Base-by-base conservation (phyloP, 2,888 invertebrate species). In the Parnassius smintheus region DNA sequence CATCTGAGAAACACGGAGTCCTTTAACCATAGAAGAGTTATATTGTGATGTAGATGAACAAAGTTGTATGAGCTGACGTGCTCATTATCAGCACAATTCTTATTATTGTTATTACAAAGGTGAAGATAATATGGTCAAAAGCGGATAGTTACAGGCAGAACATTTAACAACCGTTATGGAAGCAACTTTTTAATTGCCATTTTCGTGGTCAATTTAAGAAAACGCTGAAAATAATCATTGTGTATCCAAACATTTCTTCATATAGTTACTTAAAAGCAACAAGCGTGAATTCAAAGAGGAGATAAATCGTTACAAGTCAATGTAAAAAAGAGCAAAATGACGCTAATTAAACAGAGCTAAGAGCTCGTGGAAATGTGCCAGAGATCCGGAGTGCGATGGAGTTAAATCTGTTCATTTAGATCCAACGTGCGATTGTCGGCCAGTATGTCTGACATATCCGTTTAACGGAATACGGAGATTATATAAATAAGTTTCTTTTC, bases 331-430 rank as follows among this genome's bases (percentile, higher is more conserved):
- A 64, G 70, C 71, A 79, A 77, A 77, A 72, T 69, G 70, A 72
- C 65, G 60, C 69, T 82, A 82, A 80, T 79, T 81, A 82, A 78
- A 74, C 73, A 54, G 61, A 12, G 56, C 58, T 18, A 18, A 44
- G 53, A 51, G 56, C 46, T 61, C 48, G 68, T 79, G 79, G 81
- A 81, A 75, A 76, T 76, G 75, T 77, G 85, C 81, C 85, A 81
- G 70, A 84, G 80, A 84, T 82, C 73, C 74, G 72, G 51, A 53
- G 50, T 11, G 65, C 62, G 67, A 64, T 59, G 61, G 48, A 61
- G 70, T 72, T 72, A 74, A 72, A 70, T 72, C 69, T 70, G 70
- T 69, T 70, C 68, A 71, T 72, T 72, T 70, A 74, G 77, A 78
- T 77, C 68, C 60, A 48, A 59, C 70, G 71, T 71, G 70, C 68